phyloP scores from a whole-genome alignment of 2,797 vertebrate genomes.

The Trematomus bernacchii region DNA sequence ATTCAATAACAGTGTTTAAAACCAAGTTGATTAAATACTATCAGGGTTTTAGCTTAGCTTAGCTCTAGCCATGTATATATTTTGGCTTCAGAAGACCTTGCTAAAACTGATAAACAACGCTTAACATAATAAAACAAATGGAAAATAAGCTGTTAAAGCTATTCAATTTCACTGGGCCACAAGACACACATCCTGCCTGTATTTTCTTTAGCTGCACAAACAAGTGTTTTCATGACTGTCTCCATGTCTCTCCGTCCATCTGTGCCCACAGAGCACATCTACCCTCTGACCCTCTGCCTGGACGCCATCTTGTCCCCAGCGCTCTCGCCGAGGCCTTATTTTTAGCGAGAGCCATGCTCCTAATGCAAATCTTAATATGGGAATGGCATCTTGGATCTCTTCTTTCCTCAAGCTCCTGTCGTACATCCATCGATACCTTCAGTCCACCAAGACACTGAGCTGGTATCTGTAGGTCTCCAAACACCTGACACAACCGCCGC shows the following conservation, averaged over 20 bases:
- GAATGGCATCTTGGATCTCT: slow-evolving; percentile 76
- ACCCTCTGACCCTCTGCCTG: neutral
- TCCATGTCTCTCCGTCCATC: slow-evolving; percentile 1
- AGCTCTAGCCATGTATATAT: too few relatives aligned
- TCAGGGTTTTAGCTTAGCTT: too few relatives aligned
- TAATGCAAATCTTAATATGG: slow-evolving; percentile 84
- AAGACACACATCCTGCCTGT: neutral
- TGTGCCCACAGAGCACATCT: neutral
- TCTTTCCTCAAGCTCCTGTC: slow-evolving; percentile 60
- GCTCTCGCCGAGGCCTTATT: slow-evolving; percentile 74
- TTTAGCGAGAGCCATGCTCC: slow-evolving; percentile 76
- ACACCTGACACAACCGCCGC: slow-evolving; percentile 37
- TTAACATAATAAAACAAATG: neutral
- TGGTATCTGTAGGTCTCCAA: slow-evolving; percentile 35
- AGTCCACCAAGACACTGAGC: slow-evolving; percentile 60
- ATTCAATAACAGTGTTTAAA: too few relatives aligned
- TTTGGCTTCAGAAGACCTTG: neutral
- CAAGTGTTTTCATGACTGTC: neutral
- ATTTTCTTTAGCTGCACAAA: neutral
- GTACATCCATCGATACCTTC: slow-evolving; percentile 42
- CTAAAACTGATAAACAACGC: neutral
- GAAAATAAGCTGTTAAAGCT: neutral
- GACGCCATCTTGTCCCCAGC: slow-evolving; percentile 55
- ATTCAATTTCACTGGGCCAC: neutral
- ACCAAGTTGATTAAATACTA: too few relatives aligned